phyloP scores from a whole-genome alignment of 2,888 invertebrate genomes.

The Ectropis crepuscularia region DNA sequence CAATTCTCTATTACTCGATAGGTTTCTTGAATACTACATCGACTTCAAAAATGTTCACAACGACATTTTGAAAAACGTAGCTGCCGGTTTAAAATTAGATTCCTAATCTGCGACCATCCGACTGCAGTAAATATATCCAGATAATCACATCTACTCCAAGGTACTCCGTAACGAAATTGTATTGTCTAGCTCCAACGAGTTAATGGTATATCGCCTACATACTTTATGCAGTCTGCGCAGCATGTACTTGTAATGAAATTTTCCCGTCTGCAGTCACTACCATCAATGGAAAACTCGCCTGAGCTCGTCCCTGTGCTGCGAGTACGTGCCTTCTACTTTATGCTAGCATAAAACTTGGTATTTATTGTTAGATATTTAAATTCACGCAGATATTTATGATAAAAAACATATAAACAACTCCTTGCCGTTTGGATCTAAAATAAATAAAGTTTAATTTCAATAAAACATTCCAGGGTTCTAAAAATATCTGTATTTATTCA shows the following conservation, averaged over 20 bases:
- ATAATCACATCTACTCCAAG: conserved; percentile 22
- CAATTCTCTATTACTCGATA: too few relatives aligned
- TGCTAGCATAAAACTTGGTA: conserved; percentile 1
- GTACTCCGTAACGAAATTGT: conserved; percentile 36
- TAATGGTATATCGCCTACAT: conserved; percentile 43
- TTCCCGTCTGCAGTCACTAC: conserved; percentile 53
- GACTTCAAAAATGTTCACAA: too few relatives aligned
- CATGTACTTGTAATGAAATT: conserved; percentile 57
- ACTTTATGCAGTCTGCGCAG: conserved; percentile 46
- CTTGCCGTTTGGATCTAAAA: too few relatives aligned
- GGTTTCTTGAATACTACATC: too few relatives aligned
- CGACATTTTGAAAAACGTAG: too few relatives aligned
- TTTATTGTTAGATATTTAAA: too few relatives aligned
- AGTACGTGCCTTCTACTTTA: conserved; percentile 26
- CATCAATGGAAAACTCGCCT: conserved; percentile 36
- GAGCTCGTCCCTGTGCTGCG: conserved; percentile 19
- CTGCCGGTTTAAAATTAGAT: too few relatives aligned
- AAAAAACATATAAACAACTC: too few relatives aligned
- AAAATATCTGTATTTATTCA: too few relatives aligned
- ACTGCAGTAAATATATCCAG: conserved; percentile 17
- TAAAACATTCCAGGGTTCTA: too few relatives aligned
- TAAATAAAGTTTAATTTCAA: too few relatives aligned
- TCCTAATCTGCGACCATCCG: not conserved
- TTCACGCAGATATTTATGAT: too few relatives aligned
- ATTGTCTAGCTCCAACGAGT: conserved; percentile 36